Conservation (phyloP, 2,888 invertebrate species). For the Calameuta idolon region DNA sequence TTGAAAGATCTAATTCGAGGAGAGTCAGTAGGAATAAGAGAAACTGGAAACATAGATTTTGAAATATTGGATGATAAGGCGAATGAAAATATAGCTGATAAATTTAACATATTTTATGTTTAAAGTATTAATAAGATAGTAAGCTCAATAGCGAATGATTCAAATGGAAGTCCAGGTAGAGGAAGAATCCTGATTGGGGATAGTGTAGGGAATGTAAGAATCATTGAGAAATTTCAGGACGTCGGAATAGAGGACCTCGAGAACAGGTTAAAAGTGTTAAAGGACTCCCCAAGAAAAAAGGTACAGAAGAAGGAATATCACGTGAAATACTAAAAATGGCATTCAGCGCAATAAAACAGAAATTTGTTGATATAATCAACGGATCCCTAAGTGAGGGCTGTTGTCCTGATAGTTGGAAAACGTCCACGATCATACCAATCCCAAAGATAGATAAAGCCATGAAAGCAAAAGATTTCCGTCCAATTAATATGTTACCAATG, state of each 20-base stretch:
- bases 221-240: background rate
- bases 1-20: conserved; percentile 12
- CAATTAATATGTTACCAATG: conserved; percentile 24
- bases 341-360: background rate
- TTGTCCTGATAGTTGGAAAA: conserved; percentile 16
- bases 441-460: conserved; percentile 11
- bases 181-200: background rate
- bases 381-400: conserved; percentile 3
- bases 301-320: conserved; percentile 13
- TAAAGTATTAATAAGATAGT: conserved; percentile 16
- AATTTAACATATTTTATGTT: conserved; percentile 17
- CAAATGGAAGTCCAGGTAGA: background rate
- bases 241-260: conserved; percentile 10
- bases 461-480: conserved; percentile 18
- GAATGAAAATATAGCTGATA: conserved; percentile 17
- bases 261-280: conserved; percentile 5
- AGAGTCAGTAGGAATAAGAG: background rate
- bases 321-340: conserved; percentile 1
- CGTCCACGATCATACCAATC: conserved; percentile 13
- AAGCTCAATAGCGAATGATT: conserved; percentile 8
- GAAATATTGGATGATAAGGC: background rate
- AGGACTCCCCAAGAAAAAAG: conserved; percentile 14
- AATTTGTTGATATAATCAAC: conserved; percentile 14
- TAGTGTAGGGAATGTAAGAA: background rate
- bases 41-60: conserved; percentile 8